Conservation (phyloP, 2,797 vertebrate genomes). For the Masticophis lateralis region DNA sequence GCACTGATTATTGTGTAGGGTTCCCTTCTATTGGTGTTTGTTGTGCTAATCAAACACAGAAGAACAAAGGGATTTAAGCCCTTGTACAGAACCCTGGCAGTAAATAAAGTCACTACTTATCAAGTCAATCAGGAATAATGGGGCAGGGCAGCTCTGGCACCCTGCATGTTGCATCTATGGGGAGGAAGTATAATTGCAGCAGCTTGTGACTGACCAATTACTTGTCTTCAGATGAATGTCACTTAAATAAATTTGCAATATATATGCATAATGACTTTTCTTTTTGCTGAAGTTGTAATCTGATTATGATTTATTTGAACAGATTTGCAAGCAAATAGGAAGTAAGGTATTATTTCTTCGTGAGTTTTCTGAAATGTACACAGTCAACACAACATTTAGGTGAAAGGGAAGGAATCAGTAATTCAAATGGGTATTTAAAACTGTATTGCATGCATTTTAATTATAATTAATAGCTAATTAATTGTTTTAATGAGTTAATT, state of each 20-base stretch:
- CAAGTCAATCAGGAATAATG: background rate
- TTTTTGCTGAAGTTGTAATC: background rate
- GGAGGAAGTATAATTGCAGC: background rate
- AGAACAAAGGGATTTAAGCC: background rate
- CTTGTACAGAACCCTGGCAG: background rate
- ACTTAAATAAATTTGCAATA: background rate
- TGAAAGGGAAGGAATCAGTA: background rate
- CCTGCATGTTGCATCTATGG: background rate
- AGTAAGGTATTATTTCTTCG: background rate
- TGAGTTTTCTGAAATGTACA: background rate
- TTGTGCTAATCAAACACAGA: background rate
- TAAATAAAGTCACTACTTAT: background rate
- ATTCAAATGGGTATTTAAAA: background rate
- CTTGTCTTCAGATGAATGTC: background rate
- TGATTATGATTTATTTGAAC: background rate
- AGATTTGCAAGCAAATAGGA: background rate
- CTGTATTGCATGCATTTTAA: background rate
- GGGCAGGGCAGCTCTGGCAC: background rate
- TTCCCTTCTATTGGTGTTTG: background rate
- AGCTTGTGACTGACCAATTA: background rate
- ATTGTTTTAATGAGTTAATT: background rate
- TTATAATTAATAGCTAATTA: background rate
- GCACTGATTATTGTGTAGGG: no score
- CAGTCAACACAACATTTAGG: background rate
- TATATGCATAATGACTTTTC: background rate